Conservation (phyloP, 1,140 invertebrate genomes). For the Camponotus floridanus region DNA sequence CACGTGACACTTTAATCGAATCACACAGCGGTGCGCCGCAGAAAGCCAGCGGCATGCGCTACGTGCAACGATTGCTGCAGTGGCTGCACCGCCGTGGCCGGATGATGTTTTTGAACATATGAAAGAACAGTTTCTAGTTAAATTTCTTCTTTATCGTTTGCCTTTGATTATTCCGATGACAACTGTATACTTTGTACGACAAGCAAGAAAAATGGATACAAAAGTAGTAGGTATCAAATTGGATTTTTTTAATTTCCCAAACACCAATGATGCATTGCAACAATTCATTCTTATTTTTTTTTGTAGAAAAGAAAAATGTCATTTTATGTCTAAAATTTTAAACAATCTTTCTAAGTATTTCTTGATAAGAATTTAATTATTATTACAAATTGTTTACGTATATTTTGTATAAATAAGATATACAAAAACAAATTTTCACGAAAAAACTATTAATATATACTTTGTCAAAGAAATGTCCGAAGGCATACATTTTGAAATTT, state of each 20-base stretch:
- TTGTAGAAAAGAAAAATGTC: not conserved
- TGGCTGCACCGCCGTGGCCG: not conserved
- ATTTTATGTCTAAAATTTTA: not conserved
- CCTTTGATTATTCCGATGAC: constrained; percentile 19
- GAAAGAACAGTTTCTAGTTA: constrained; percentile 32
- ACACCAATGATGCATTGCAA: not conserved
- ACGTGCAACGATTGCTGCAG: constrained; percentile 30
- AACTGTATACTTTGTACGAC: not conserved
- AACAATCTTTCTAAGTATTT: not conserved
- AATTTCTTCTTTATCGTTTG: constrained; percentile 30
- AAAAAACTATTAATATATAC: not conserved
- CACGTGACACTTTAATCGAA: constrained; percentile 52
- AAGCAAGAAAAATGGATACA: not conserved
- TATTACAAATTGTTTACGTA: not conserved
- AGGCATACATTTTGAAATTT: too few relatives aligned
- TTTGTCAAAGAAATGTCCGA: not conserved
- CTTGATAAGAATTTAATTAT: not conserved
- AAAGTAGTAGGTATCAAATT: too few relatives aligned
- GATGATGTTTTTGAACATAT: constrained; percentile 27
- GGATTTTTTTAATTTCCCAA: not conserved
- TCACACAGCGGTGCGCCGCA: constrained; percentile 40
- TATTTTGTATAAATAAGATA: not conserved
- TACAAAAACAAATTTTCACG: not conserved
- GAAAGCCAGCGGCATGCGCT: not conserved
- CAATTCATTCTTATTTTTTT: not conserved